phyloP scores from a whole-genome alignment of 2,113 vertebrate genomes.

The Astur gentilis region DNA sequence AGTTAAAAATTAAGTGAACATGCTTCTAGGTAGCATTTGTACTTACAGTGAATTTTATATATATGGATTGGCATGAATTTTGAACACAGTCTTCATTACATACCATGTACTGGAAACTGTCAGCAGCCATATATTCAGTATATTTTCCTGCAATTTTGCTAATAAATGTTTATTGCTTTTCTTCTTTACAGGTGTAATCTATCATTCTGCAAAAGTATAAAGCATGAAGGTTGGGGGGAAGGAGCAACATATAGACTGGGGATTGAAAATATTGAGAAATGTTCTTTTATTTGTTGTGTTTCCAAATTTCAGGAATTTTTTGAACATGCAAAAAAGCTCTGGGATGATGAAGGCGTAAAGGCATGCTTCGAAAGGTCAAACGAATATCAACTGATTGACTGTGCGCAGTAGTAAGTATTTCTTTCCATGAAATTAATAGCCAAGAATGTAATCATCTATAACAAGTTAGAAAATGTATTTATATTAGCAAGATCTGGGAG shows the following conservation, averaged over 20 bases:
- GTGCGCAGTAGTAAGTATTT: conserved; percentile 95
- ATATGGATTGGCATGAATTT: neutral
- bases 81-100: neutral
- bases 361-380: conserved; percentile 97
- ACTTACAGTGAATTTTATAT: neutral
- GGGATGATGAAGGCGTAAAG: conserved; percentile 98
- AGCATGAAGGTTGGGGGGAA: neutral
- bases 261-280: neutral
- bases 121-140: neutral
- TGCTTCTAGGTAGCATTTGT: neutral
- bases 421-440: neutral
- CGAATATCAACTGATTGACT: conserved; percentile 98
- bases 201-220: neutral
- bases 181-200: neutral
- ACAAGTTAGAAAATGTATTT: neutral
- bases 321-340: conserved; percentile 97
- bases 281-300: conserved; percentile 10
- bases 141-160: neutral
- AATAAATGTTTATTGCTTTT: neutral
- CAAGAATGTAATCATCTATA: neutral
- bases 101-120: neutral
- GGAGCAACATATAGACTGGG: neutral
- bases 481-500: neutral
- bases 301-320: conserved; percentile 90
- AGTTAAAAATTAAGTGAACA: neutral